Base-by-base conservation (phyloP, 2,888 invertebrate species). In the Dryococelus australis region DNA sequence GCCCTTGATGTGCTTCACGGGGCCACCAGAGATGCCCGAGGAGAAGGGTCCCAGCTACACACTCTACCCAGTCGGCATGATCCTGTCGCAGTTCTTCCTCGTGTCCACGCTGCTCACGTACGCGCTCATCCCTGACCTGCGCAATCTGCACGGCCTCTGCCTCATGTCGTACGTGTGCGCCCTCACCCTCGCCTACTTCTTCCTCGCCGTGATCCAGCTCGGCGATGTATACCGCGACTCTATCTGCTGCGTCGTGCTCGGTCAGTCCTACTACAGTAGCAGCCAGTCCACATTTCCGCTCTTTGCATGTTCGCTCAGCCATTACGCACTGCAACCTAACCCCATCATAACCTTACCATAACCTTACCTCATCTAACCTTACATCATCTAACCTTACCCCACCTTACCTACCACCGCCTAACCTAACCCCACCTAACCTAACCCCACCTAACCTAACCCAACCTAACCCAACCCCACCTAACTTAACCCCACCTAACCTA, bases 91-190 rank as follows among this genome's bases (percentile, higher is more conserved):
- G 28, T 91, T 91, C 0, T 92, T 92, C 51, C 89, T 92, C 0
- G 1, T 92, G 12, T 88, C 89, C 2, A 92, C 92, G 0, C 90
- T 92, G 20, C 24, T 92, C 65, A 90, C 92, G 43, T 92, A 92
- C 86, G 89, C 90, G 16, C 78, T 92, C 20, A 85, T 92, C 6
- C 91, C 92, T 0, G 91, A 92, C 80, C 88, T 92, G 86, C 89
- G 89, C 83, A 92, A 92, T 85, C 90, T 92, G 87, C 92, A 92
- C 47, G 92, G 92, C 0, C 88, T 88, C 8, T 91, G 91, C 0
- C 89, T 92, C 16, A 91, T 92, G 43, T 90, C 90, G 80, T 91
- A 92, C 89, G 89, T 92, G 0, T 90, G 89, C 35, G 89, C 90
- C 3, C 90, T 92, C 43, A 87, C 90, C 84, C 80, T 91, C 26